These are phyloP conservation scores for Tichodroma muraria DNA, from an alignment of 2,113 vertebrate species.

Conservation along the genomic window DNA sequence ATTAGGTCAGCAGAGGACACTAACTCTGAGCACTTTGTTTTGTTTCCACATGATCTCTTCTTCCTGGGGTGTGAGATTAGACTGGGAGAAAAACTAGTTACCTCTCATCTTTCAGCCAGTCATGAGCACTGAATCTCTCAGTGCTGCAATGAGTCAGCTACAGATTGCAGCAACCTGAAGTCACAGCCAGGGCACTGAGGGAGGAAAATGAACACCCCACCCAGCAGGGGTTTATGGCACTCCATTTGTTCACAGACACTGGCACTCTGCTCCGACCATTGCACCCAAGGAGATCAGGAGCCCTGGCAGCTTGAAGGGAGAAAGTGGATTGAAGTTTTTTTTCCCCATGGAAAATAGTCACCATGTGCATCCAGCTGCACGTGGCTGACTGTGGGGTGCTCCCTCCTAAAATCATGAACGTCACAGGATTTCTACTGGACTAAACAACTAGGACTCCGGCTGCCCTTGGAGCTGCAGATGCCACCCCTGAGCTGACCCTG, in stretches of 20 bases:
- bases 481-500: neutral
- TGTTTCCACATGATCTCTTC: neutral
- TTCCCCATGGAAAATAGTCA: neutral
- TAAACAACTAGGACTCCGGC: neutral
- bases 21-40: neutral
- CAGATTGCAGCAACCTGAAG: neutral
- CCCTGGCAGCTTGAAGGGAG: neutral
- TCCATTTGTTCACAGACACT: neutral
- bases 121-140: neutral
- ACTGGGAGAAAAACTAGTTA: neutral
- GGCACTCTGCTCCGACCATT: neutral
- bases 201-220: neutral
- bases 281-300: neutral
- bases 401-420: neutral
- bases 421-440: neutral
- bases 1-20: slow-evolving; percentile 4
- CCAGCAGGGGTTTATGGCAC: neutral
- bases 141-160: neutral
- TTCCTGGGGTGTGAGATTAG: neutral
- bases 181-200: neutral
- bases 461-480: neutral
- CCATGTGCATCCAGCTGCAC: rapidly evolving
- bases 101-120: neutral
- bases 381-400: neutral
- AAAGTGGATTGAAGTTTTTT: neutral